Base-by-base conservation (phyloP, 2,113 vertebrate genomes). In the Tenebrosternarchus preto region DNA sequence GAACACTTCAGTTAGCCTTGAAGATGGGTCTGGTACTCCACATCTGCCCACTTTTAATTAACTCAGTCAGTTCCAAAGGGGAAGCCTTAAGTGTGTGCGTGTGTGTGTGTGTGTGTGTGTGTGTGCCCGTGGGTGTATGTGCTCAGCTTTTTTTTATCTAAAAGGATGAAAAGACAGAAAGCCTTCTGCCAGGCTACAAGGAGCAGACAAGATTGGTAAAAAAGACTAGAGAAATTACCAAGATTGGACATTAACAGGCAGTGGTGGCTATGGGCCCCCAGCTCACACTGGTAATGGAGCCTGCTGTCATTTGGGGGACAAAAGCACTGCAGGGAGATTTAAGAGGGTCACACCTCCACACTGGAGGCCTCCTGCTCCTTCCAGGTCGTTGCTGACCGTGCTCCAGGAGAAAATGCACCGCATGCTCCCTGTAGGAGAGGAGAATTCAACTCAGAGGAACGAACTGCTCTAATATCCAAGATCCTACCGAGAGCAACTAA, bases 301-400 rank as follows among this genome's bases (percentile, higher is more conserved):
- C 70, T 71, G 70, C 24, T 64, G 53, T 50, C 22, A 64, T 36
- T 39, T 27, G 16, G 19, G 1, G 22, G 22, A 56, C 39, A 53
- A 17, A 68, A 57, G 61, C 59, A 77, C 53, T 33, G 78, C 70
- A 77, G 76, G 80, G 75, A 81, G 83, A 90, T 90, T 84, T 83
- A 80, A 87, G 82, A 84, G 84, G 85, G 88, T 89, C 87, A 89
- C 87, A 89, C 89, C 88, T 91, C 89, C 88, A 80, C 84, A 80
- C 77, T 50, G 84, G 70, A n/a, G 70, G 64, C 82, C 83, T 85
- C 67, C 33, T 33, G 25, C 39, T 50, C 17, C n/a, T n/a, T n/a
- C n/a, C n/a, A n/a, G n/a, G n/a, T n/a, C n/a, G n/a, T n/a, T n/a
- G n/a, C n/a, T n/a, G n/a, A n/a, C n/a, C n/a, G n/a, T 63, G 76